Base-by-base conservation (phyloP, 2,113 vertebrate genomes). In the Maccullochella peelii region DNA sequence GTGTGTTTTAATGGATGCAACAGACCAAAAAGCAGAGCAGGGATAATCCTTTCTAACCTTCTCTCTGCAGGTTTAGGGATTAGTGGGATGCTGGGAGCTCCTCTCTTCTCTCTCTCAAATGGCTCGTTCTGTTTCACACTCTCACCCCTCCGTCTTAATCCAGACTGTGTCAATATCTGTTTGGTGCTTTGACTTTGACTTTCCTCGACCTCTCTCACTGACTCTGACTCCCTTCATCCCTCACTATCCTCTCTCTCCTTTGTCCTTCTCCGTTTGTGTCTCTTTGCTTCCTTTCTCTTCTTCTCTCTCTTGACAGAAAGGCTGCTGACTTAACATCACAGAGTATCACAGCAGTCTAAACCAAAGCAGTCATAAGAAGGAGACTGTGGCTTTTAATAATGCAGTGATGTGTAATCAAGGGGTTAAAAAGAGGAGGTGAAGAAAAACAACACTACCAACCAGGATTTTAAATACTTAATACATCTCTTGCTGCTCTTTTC, bases 41-140 rank as follows among this genome's bases (percentile, higher is more conserved):
- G 55, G 85, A 87, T 89, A 87, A 91, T 89, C 91, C 84, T 81
- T 83, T 86, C 77, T 86, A 91, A 92, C 88, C 82, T 85, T 91
- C 86, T 85, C 85, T 87, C 81, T 78, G 81, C 89, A 92, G 92
- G 88, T 92, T 90, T 85, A 63, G 42, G 88, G 87, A 90, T 91
- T 94, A 90, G 74, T 10, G 44, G 65, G 80, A 82, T 79, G 84
- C 59, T 79, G 80, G 50, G 79, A 90, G 84, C 85, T 80, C 77
- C 72, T 76, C 70, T 86, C 49, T 63, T 59, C 79, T 88, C 79
- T 33, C 66, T 73, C 66, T 75, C 67, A 71, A 44, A 69, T 30
- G 81, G 55, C 57, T 71, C 54, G 6, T 15, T 81, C 75, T 77
- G 65, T 76, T 86, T 82, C 59, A 65, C 76, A 77, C 76, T 54